Evolutionary conservation across 2,888 invertebrate genomes (phyloP), one percentile per base, ranked within the genome.

Genomic region (Panopea generosa): DNA sequence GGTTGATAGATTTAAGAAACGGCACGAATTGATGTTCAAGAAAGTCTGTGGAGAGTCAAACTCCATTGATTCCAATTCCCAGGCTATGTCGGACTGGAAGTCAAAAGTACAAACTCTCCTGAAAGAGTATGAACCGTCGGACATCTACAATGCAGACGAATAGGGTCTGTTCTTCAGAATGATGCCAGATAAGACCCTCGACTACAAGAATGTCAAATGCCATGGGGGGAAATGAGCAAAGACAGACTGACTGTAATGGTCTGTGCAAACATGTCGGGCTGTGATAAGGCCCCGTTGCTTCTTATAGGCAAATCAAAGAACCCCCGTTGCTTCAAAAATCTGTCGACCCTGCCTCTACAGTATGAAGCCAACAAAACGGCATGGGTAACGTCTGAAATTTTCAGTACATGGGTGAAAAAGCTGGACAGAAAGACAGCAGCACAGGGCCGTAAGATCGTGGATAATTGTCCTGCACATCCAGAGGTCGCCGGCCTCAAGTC

Each of bases 121-220:
- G 14, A 49, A 49, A 40, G 62, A 69, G 4, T 84, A 70, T 50
- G 2, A 18, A 6, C 76, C 81, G 24, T 43, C 62, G 6, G 65
- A 83, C 47, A 77, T 83, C 40, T 83, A 53, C 60, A 79, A 83
- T 40, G 71, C 77, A 0, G 84, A 85, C 55, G 84, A 82, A 49
- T 78, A 76, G 11, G 70, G 53, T 2, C 27, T 82, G 18, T 82
- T 82, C 56, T 83, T 45, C 60, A 27, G 61, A 18, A 47, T 65
- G 18, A 52, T 73, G 26, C 75, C 77, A 1, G 45, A 75, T 45
- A 68, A 52, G n/a, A 72, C 80, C 0, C 49, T 72, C 14, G 63
- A 65, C 9, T 40, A 66, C 26, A 80, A 76, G 40, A 57, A 66
- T 1, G 68, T 61, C 11, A 53, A 18, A 7, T 77, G 84, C 47